A percentile compares a stretch with the other conserved stretches of the same genome.
phyloP scores from a whole-genome alignment of 2,113 vertebrate genomes.

The Passer domesticus region DNA sequence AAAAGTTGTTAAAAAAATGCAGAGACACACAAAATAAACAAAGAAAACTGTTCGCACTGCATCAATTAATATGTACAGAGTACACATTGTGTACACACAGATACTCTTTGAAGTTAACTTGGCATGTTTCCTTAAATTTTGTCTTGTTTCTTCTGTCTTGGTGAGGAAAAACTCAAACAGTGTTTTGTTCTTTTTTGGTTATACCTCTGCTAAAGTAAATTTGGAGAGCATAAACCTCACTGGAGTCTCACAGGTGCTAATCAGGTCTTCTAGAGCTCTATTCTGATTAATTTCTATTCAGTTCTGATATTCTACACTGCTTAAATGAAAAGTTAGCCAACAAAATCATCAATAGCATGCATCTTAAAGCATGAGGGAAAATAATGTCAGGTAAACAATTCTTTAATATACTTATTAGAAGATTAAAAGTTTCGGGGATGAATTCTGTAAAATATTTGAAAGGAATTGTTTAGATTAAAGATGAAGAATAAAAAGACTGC shows the following conservation, averaged over 20 bases:
- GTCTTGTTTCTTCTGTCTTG: background rate
- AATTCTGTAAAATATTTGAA: background rate
- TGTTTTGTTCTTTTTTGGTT: background rate
- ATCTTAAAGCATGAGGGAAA: background rate
- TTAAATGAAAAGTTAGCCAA: background rate
- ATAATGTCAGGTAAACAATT: background rate
- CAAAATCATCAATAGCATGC: background rate
- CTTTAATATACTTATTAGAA: background rate
- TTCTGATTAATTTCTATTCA: background rate
- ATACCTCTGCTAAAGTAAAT: background rate
- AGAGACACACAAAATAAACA: background rate
- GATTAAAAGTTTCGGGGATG: background rate
- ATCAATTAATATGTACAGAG: background rate
- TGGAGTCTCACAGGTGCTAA: background rate
- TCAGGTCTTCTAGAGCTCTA: background rate
- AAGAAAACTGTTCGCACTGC: rapidly evolving
- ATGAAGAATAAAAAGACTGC: background rate
- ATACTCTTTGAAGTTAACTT: background rate
- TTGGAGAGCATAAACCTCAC: background rate
- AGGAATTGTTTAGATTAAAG: background rate
- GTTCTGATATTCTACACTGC: background rate
- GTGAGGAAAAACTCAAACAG: background rate
- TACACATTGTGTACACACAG: background rate
- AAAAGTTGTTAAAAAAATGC: background rate
- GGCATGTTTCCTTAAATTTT: background rate